Conservation (phyloP, 2,888 invertebrate genomes). For the Serrognathus titanus region DNA sequence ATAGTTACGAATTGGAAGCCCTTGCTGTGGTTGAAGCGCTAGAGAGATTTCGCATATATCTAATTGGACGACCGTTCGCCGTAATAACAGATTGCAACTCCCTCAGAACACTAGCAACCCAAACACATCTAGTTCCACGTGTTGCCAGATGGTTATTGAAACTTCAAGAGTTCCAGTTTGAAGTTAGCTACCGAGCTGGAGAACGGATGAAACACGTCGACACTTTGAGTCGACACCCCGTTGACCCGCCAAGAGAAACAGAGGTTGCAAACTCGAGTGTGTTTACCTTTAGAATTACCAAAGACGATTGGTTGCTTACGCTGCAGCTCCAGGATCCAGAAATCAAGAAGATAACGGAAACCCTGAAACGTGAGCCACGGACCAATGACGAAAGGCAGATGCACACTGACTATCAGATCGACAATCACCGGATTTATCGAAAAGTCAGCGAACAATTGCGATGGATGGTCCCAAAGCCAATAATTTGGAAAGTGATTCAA, state of each 20-base stretch:
- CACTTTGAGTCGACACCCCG: slow-evolving; percentile 29
- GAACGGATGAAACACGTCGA: slow-evolving; percentile 32
- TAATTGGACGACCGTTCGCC: slow-evolving; percentile 33
- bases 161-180: slow-evolving; percentile 33
- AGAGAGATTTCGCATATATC: slow-evolving; percentile 37
- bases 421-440: slow-evolving; percentile 6
- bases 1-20: slow-evolving; percentile 41
- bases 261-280: neutral
- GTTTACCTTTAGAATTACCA: neutral
- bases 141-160: slow-evolving; percentile 36
- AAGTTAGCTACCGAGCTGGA: slow-evolving; percentile 31
- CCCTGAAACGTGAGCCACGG: slow-evolving; percentile 1
- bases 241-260: neutral
- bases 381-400: neutral
- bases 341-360: neutral
- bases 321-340: slow-evolving; percentile 7
- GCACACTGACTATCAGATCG: slow-evolving; percentile 9
- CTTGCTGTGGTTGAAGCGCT: slow-evolving; percentile 36
- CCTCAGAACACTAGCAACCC: slow-evolving; percentile 34
- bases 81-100: slow-evolving; percentile 39
- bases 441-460: neutral
- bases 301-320: neutral
- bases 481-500: slow-evolving; percentile 10
- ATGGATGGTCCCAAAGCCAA: slow-evolving; percentile 21
- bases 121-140: slow-evolving; percentile 32